Base-by-base conservation (phyloP, 2,113 vertebrate species). In the Siphamia tubifer region DNA sequence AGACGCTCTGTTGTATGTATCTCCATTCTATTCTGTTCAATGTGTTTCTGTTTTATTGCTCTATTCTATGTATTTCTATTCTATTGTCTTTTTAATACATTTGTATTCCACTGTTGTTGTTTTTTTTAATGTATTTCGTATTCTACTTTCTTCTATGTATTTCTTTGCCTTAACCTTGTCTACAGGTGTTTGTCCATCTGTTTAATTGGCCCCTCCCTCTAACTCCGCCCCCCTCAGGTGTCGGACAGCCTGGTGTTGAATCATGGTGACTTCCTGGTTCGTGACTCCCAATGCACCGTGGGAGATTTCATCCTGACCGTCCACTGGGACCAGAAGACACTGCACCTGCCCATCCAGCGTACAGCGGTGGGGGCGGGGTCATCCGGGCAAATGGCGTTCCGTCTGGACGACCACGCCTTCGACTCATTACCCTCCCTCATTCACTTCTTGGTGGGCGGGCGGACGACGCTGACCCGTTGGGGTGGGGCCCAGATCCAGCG, bases 271-370 rank as follows among this genome's bases (percentile, higher is more conserved):
- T 98, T 98, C 83, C 91, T 98, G 13, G 91, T 98, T 81, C 92
- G 96, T 0, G 95, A 98, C 90, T 98, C 96, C 0, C 93, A 94
- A 76, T 95, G 95, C 77, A 95, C 93, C 79, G 84, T 87, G 40
- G 96, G 94, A 0, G 93, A 96, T 88, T 96, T 96, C 0, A 95
- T 98, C 79, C 91, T 98, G 57, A 98, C 95, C 0, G 91, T 93
- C 85, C 92, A 82, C 81, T 98, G 96, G 96, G 93, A 87, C 78
- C 94, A 95, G 2, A 93, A 94, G 47, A 89, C 93, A 0, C 86
- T 95, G 39, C 96, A 98, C 77, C 95, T 98, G 87, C 93, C 95
- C 77, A 92, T 98, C 89, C 94, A 93, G 90, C 95, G 92, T 79
- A 91, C 88, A 49, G 89, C 90, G 1, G 91, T 95, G 28, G 94